These are phyloP conservation scores for Macaca mulatta DNA, from an alignment of 2,113 vertebrate genomes.

Conservation along the genomic window DNA sequence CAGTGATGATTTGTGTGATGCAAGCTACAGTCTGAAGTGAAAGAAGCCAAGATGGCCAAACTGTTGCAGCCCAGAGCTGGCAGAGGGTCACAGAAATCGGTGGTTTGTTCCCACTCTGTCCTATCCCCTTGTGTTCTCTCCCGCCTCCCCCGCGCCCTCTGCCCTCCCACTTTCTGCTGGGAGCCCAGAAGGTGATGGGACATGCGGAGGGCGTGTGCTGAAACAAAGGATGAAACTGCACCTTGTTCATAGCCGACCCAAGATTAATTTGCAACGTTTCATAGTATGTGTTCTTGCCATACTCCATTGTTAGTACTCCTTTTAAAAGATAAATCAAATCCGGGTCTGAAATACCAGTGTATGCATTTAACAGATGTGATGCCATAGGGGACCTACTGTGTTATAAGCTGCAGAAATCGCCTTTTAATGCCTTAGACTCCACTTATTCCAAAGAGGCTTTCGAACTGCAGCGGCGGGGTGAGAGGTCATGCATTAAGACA, in stretches of 20 bases:
- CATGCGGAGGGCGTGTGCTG: not conserved
- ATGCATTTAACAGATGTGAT: constrained; percentile 82
- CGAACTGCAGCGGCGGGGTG: constrained; percentile 58
- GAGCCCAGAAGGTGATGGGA: not conserved
- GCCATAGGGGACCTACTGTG: constrained; percentile 80
- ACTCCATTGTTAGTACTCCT: constrained; percentile 72
- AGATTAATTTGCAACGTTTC: constrained; percentile 77
- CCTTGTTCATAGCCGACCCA: constrained; percentile 47
- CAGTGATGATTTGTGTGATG: constrained; percentile 48
- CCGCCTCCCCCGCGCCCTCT: rapidly evolving
- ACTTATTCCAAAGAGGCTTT: constrained; percentile 74
- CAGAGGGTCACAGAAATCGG: constrained; percentile 63
- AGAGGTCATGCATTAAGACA: constrained; percentile 52
- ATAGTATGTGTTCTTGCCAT: constrained; percentile 64
- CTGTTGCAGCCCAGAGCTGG: constrained; percentile 24
- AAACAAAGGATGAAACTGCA: constrained; percentile 45
- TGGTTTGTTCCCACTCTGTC: constrained; percentile 57
- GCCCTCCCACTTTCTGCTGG: not conserved
- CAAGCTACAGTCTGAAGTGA: constrained; percentile 61
- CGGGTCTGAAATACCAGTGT: constrained; percentile 74
- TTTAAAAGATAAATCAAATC: constrained; percentile 83
- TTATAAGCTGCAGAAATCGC: constrained; percentile 81
- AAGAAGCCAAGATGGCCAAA: not conserved
- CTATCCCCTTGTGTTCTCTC: not conserved
- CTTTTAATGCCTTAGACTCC: constrained; percentile 76